Conservation (phyloP, 2,113 vertebrate species). For the Eonycteris spelaea region DNA sequence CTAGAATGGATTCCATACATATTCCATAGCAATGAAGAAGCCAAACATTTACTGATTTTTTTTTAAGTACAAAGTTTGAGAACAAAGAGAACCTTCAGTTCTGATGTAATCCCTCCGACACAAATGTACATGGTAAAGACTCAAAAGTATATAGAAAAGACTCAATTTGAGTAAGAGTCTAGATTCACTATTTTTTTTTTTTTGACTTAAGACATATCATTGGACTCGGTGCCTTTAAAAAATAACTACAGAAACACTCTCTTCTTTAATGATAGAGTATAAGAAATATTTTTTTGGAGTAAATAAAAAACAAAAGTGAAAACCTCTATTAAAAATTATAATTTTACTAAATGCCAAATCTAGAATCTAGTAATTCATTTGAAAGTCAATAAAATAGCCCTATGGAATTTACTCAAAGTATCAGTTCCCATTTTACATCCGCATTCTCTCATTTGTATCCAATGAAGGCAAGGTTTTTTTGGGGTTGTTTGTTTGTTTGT, state of each 20-base stretch:
- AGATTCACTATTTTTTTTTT: conserved; percentile 41
- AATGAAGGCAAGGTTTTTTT: neutral
- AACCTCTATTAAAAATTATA: neutral
- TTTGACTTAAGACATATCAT: conserved; percentile 5
- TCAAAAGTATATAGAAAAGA: conserved; percentile 44
- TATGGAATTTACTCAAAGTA: neutral
- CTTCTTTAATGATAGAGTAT: neutral
- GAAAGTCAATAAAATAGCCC: neutral
- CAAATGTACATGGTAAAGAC: neutral
- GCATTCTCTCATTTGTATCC: neutral
- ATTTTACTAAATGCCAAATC: conserved; percentile 11
- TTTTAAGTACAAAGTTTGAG: conserved; percentile 39
- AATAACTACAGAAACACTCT: neutral
- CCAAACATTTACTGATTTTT: neutral
- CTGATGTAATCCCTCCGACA: conserved; percentile 64
- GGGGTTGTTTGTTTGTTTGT: neutral
- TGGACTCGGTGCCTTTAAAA: conserved; percentile 23
- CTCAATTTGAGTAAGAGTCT: conserved; percentile 2
- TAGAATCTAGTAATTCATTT: neutral
- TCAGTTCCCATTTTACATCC: neutral
- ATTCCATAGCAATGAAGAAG: neutral
- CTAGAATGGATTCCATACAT: neutral
- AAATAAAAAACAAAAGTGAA: conserved; percentile 31
- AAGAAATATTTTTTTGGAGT: conserved; percentile 12
- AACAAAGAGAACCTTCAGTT: conserved; percentile 16